Evolutionary conservation across 2,888 invertebrate genomes (phyloP), one percentile per base, ranked within the genome.

Genomic region (Eucera pruinosa): DNA sequence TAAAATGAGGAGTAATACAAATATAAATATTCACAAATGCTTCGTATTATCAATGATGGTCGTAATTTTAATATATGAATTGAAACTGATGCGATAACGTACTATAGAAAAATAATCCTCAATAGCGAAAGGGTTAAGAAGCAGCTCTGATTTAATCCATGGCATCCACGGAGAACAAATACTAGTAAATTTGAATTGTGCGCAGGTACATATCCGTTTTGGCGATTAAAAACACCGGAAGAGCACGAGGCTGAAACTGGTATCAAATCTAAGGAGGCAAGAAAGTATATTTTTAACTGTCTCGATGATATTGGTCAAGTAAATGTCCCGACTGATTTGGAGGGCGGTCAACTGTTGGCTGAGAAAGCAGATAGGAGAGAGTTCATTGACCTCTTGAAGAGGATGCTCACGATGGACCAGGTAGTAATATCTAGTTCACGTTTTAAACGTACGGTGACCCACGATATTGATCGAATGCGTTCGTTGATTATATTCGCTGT

Each of bases 201-300:
- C 47, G 0, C 15, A 91, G 91, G 91, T 87, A 96, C 96, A 23
- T 96, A 97, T 92, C 96, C 97, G 61, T 96, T 97, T 93, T 97
- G 97, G 97, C 93, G 96, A 87, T 93, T 96, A 76, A 96, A 99
- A 95, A 98, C 98, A 27, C 98, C 98, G 25, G 99, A 99, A 92
- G 99, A 99, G 93, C 98, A 99, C 93, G 99, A 99, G 93, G 96
- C 96, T 15, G 99, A 99, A 94, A 99, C 98, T 57, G 97, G 97
- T 82, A 98, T 98, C 89, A 99, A 99, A 93, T 98, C 99, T 83
- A 99, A 99, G 94, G 99, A 99, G 94, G 99, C 99, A 4, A 94
- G 99, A 89, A 99, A 99, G 93, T 99, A 99, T 93, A 99, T 99
- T 89, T 99, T 99, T 93, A 99, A 99, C 93, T 98, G 98, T 93